Conservation (phyloP, 2,888 invertebrate genomes). For the Ectropis crepuscularia region DNA sequence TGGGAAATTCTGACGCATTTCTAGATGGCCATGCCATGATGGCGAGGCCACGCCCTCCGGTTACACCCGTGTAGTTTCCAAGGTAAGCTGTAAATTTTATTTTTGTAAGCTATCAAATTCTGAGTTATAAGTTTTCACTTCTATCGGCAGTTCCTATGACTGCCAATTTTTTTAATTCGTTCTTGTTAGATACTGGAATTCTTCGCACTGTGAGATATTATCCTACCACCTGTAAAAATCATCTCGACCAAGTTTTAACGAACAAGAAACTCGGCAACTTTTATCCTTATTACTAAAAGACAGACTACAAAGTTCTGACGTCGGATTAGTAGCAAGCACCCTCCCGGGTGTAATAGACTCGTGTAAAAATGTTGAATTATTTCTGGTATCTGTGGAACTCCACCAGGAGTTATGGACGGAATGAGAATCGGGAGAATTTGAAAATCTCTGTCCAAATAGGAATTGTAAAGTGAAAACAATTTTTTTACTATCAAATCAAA, state of each 20-base stretch:
- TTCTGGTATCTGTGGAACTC: slow-evolving; percentile 18
- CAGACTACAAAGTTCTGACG: slow-evolving; percentile 30
- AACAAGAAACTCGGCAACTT: slow-evolving; percentile 27
- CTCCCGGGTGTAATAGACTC: slow-evolving; percentile 30
- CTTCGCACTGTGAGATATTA: not conserved
- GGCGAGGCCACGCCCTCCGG: too few relatives aligned
- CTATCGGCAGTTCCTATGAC: too few relatives aligned
- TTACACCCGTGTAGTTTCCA: too few relatives aligned
- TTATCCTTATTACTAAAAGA: slow-evolving; percentile 34
- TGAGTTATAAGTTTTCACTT: too few relatives aligned
- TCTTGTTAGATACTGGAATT: not conserved
- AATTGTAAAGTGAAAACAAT: not conserved
- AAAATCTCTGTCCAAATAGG: not conserved
- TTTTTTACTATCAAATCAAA: too few relatives aligned
- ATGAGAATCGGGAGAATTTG: slow-evolving; percentile 26
- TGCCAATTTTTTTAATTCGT: not conserved
- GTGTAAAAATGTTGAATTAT: slow-evolving; percentile 35
- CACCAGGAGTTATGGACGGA: slow-evolving; percentile 18
- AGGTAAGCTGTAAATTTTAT: too few relatives aligned
- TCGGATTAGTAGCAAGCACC: slow-evolving; percentile 29
- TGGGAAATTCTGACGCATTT: too few relatives aligned
- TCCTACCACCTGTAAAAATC: slow-evolving; percentile 26
- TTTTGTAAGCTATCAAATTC: too few relatives aligned
- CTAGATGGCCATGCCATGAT: too few relatives aligned
- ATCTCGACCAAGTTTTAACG: slow-evolving; percentile 32